A percentile compares a stretch with the other conserved stretches of the same genome.
Evolutionary conservation across 2,888 invertebrate genomes (phyloP).

Genomic region (Pristionchus fissidentatus): DNA sequence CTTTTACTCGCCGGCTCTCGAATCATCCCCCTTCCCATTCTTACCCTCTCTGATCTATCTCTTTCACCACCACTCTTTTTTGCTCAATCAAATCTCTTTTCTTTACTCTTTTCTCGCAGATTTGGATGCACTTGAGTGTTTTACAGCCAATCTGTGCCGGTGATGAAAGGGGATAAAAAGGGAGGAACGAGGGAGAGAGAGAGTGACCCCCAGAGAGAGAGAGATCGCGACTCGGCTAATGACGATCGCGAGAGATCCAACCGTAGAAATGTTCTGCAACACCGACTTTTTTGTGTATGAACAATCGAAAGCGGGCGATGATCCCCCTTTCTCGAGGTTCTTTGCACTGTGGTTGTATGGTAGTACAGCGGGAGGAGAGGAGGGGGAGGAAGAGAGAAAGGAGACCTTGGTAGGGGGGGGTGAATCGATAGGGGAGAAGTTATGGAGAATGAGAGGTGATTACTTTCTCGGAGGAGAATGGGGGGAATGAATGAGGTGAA

Average conservation of each 20-base stretch:
- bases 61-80: too few relatives aligned
- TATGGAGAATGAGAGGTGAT: constrained; percentile 25
- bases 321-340: too few relatives aligned
- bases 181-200: background rate
- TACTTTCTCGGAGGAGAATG: constrained; percentile 19
- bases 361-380: background rate
- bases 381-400: background rate
- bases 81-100: too few relatives aligned
- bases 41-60: too few relatives aligned
- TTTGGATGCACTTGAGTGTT: too few relatives aligned
- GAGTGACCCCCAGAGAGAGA: background rate
- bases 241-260: background rate
- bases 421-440: constrained; percentile 26
- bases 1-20: too few relatives aligned
- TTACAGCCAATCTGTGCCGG: too few relatives aligned
- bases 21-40: too few relatives aligned
- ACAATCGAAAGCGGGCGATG: too few relatives aligned
- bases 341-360: constrained; percentile 14
- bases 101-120: too few relatives aligned
- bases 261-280: too few relatives aligned
- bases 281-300: too few relatives aligned
- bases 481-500: background rate
- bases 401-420: background rate
- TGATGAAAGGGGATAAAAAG: background rate
- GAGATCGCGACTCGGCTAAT: background rate